These are phyloP conservation scores for Salpingus planirostris DNA, from an alignment of 2,888 invertebrate species.

Conservation along the genomic window DNA sequence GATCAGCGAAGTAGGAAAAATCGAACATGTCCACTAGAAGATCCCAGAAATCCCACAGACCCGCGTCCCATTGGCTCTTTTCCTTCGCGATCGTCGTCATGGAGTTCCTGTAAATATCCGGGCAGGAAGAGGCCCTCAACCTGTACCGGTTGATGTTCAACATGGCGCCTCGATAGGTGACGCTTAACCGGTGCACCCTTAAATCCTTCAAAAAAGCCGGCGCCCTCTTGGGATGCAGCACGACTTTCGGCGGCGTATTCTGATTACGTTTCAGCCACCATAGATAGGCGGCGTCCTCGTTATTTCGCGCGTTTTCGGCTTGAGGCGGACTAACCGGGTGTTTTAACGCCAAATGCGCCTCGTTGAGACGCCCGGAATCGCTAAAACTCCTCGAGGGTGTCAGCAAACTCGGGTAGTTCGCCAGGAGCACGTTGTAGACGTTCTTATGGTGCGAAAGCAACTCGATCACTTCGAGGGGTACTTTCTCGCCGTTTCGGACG, in stretches of 20 bases:
- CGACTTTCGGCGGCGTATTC: constrained; percentile 40
- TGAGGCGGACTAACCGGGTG: constrained; percentile 20
- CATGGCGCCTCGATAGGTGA: constrained; percentile 81
- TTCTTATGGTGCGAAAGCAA: constrained; percentile 59
- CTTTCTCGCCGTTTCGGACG: constrained; percentile 66
- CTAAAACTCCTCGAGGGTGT: constrained; percentile 66
- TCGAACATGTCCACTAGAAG: constrained; percentile 69
- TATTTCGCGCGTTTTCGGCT: constrained; percentile 33
- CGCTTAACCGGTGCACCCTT: constrained; percentile 64
- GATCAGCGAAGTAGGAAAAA: constrained; percentile 69
- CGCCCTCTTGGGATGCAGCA: too few relatives aligned
- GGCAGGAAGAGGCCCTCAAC: constrained; percentile 78
- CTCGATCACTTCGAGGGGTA: constrained; percentile 68
- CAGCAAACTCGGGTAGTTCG: constrained; percentile 66
- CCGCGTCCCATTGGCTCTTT: constrained; percentile 65
- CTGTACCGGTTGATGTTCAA: constrained; percentile 73
- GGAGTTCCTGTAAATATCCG: constrained; percentile 80
- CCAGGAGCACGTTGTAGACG: constrained; percentile 61
- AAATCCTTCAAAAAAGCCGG: constrained; percentile 68
- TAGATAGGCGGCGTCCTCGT: constrained; percentile 44
- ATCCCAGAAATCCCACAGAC: constrained; percentile 70
- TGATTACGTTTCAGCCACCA: constrained; percentile 50
- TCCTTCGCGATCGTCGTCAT: constrained; percentile 80
- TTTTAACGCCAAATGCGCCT: constrained; percentile 18
- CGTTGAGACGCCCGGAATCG: constrained; percentile 50